phyloP scores from a whole-genome alignment of 2,888 invertebrate species.

The Cheilosia pagana region DNA sequence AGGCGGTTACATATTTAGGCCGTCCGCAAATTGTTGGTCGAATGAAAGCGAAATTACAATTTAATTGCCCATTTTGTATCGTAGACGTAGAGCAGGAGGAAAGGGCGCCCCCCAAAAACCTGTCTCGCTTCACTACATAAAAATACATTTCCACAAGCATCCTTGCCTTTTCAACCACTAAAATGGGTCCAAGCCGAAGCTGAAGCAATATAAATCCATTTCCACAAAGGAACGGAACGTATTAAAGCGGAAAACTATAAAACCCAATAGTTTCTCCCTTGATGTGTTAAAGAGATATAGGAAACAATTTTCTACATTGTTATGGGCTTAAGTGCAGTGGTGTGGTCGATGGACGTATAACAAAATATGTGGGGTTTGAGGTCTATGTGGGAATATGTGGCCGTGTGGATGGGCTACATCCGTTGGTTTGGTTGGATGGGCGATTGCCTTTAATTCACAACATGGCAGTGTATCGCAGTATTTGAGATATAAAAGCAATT shows the following conservation, averaged over 20 bases:
- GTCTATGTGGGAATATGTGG: too few relatives aligned
- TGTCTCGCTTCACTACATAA: constrained; percentile 54
- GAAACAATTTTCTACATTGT: constrained; percentile 74
- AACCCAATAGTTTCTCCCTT: constrained; percentile 71
- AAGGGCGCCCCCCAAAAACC: constrained; percentile 37
- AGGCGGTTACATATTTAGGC: constrained; percentile 2
- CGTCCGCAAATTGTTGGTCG: constrained; percentile 62
- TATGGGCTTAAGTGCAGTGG: constrained; percentile 69
- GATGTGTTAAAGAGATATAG: constrained; percentile 73
- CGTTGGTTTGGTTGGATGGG: too few relatives aligned
- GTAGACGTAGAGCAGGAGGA: constrained; percentile 41
- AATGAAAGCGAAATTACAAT: constrained; percentile 59
- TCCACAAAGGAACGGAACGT: constrained; percentile 47
- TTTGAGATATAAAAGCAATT: too few relatives aligned
- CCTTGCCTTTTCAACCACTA: constrained; percentile 55
- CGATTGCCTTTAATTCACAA: too few relatives aligned
- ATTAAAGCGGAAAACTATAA: constrained; percentile 75
- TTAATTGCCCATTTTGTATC: constrained; percentile 71
- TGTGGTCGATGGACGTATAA: constrained; percentile 57
- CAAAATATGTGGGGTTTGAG: neutral
- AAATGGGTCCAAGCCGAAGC: constrained; percentile 38
- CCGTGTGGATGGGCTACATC: too few relatives aligned
- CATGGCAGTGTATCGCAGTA: too few relatives aligned
- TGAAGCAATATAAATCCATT: constrained; percentile 67
- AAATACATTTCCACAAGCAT: constrained; percentile 59